Percentiles rank a stretch among this genome's conserved stretches.
phyloP scores from a whole-genome alignment of 2,888 invertebrate species.

The Diplolepis rosae region DNA sequence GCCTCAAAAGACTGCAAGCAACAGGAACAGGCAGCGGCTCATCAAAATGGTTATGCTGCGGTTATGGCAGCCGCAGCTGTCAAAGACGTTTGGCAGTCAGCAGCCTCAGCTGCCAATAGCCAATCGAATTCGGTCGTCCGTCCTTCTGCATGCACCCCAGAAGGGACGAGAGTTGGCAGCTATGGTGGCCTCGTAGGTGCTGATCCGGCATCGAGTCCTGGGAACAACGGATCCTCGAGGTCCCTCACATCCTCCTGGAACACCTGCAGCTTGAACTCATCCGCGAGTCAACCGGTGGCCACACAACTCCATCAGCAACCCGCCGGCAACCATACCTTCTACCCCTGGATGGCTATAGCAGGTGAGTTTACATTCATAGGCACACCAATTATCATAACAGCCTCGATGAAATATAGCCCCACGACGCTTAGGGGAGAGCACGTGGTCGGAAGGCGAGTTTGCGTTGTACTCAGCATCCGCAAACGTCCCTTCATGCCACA shows the following conservation, averaged over 20 bases:
- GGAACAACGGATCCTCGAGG: conserved; percentile 77
- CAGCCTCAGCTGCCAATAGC: conserved; percentile 81
- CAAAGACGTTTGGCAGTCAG: conserved; percentile 82
- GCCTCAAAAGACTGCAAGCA: conserved; percentile 86
- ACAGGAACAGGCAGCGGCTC: conserved; percentile 75
- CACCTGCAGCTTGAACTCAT: conserved; percentile 89
- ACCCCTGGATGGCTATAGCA: conserved; percentile 99
- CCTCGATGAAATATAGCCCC: conserved; percentile 63
- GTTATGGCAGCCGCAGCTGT: conserved; percentile 81
- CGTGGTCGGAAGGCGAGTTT: conserved; percentile 40
- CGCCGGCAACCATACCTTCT: conserved; percentile 93
- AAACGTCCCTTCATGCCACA: conserved; percentile 1
- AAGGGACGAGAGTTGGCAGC: conserved; percentile 84
- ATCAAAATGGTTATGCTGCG: conserved; percentile 80
- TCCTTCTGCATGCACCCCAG: conserved; percentile 93
- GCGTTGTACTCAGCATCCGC: conserved; percentile 25
- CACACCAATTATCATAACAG: conserved; percentile 66
- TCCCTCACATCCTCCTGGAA: conserved; percentile 88
- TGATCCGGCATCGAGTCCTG: conserved; percentile 85
- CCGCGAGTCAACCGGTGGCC: conserved; percentile 84
- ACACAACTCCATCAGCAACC: conserved; percentile 91
- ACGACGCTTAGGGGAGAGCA: conserved; percentile 50
- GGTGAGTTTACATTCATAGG: conserved; percentile 80
- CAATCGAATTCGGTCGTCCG: conserved; percentile 79
- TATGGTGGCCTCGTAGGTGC: conserved; percentile 86